These are phyloP conservation scores for Triops longicaudatus DNA, from an alignment of 1,140 invertebrate genomes.

Conservation along the genomic window DNA sequence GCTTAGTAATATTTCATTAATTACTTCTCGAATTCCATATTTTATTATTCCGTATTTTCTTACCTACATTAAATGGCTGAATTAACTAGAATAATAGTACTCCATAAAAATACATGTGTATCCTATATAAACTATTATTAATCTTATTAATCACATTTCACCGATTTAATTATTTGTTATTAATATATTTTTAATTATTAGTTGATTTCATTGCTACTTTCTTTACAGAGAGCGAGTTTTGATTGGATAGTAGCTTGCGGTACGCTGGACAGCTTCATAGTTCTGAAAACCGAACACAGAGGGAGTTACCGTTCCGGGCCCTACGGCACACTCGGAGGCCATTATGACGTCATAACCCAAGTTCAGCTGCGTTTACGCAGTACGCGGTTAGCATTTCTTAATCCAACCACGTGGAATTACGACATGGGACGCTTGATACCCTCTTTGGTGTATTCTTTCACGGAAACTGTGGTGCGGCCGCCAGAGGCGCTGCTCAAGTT, in stretches of 20 bases:
- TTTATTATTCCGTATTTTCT: no score
- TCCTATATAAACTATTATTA: no score
- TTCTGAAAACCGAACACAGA: constrained; percentile 26
- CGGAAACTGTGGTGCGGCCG: not conserved
- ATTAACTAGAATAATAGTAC: no score
- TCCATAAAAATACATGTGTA: no score
- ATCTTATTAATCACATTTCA: no score
- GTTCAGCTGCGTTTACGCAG: constrained; percentile 23
- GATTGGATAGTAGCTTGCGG: constrained; percentile 27
- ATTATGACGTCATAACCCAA: not conserved
- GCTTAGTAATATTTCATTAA: no score
- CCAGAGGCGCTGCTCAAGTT: not conserved
- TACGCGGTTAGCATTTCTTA: not conserved
- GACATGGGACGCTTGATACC: constrained; percentile 19
- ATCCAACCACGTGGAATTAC: constrained; percentile 17
- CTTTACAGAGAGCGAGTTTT: constrained; percentile 21
- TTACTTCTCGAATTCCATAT: no score
- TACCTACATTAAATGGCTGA: no score
- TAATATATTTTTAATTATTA: not conserved
- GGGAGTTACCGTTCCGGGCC: constrained; percentile 22
- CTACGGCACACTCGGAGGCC: constrained; percentile 17
- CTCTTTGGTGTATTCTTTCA: constrained; percentile 26
- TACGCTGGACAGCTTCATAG: constrained; percentile 24
- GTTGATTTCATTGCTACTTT: not conserved
- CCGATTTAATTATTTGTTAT: not conserved